phyloP scores from a whole-genome alignment of 2,888 invertebrate species.

The Bellardia bayeri region DNA sequence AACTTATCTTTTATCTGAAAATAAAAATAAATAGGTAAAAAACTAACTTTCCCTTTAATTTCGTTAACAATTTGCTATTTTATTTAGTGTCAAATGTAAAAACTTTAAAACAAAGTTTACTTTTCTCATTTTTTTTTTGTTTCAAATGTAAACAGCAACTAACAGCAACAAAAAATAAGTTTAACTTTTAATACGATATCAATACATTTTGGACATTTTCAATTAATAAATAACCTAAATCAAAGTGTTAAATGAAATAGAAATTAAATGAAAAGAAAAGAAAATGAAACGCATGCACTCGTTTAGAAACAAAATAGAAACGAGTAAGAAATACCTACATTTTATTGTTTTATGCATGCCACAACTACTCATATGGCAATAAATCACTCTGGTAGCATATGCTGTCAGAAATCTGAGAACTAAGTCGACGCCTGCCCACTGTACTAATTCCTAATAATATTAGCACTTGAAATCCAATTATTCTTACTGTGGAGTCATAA shows the following conservation, averaged over 20 bases:
- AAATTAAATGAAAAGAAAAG: conserved; percentile 19
- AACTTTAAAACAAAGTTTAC: conserved; percentile 27
- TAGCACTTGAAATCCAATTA: conserved; percentile 66
- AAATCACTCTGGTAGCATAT: conserved; percentile 61
- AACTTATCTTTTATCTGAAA: no score
- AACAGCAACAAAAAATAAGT: neutral
- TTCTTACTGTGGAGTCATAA: conserved; percentile 46
- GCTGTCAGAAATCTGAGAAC: conserved; percentile 53
- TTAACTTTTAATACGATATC: conserved; percentile 45
- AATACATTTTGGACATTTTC: conserved; percentile 50
- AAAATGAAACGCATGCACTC: conserved; percentile 1
- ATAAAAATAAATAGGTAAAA: neutral
- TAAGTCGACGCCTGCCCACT: conserved; percentile 22
- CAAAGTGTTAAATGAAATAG: conserved; percentile 53
- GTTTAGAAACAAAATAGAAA: neutral
- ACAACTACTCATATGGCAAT: conserved; percentile 39
- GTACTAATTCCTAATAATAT: conserved; percentile 46
- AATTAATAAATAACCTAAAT: conserved; percentile 65
- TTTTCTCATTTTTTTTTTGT: neutral
- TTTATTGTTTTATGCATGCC: conserved; percentile 27
- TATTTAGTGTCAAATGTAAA: neutral
- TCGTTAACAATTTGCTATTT: conserved; percentile 3
- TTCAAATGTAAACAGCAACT: neutral
- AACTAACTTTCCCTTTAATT: neutral
- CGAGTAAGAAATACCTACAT: neutral